Conservation (phyloP, 2,797 vertebrate species). For the Rallus crepitans region DNA sequence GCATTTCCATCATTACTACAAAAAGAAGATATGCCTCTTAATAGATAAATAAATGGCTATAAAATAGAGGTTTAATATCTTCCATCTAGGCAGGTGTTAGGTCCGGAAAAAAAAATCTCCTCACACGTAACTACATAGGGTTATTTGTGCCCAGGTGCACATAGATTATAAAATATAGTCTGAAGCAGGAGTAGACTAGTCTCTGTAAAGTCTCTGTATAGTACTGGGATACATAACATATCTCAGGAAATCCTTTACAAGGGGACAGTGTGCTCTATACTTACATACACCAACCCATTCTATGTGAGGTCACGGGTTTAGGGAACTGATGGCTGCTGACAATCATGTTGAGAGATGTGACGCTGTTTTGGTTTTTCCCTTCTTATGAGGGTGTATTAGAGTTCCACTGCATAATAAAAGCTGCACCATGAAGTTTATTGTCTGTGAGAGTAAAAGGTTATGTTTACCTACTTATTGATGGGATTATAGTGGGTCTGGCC, state of each 20-base stretch:
- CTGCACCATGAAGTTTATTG: not conserved
- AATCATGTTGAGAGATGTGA: not conserved
- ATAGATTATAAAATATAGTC: not conserved
- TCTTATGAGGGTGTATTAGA: not conserved
- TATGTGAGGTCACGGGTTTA: not conserved
- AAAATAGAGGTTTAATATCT: not conserved
- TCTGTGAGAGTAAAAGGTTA: not conserved
- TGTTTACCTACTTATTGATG: not conserved
- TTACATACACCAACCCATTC: not conserved
- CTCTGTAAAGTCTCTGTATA: not conserved
- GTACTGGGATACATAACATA: not conserved
- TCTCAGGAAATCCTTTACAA: not conserved
- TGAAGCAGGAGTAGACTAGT: not conserved
- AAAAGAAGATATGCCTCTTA: not conserved
- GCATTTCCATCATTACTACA: not conserved
- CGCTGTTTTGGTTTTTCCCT: not conserved
- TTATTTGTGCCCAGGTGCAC: not conserved
- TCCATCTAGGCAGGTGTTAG: not conserved
- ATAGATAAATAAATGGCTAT: not conserved
- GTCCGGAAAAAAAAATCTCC: not conserved
- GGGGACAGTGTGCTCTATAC: too few species aligned
- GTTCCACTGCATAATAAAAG: not conserved
- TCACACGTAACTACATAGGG: not conserved
- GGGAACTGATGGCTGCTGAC: not conserved
- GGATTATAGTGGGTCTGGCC: not conserved